Base-by-base conservation (phyloP, 2,888 invertebrate species). In the Xanthia togata region DNA sequence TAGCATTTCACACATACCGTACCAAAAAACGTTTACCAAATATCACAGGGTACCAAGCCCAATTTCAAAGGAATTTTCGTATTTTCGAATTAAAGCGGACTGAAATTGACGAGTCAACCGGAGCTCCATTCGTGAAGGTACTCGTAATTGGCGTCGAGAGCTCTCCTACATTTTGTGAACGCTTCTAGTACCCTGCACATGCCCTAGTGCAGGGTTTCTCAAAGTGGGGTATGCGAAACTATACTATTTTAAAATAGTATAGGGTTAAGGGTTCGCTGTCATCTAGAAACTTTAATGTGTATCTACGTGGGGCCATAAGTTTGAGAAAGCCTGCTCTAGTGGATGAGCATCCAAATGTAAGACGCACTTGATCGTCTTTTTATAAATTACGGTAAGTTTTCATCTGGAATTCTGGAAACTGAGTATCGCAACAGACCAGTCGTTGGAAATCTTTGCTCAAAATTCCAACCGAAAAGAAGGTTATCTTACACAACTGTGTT, bases 141-240 rank as follows among this genome's bases (percentile, higher is more conserved):
- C 81, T 81, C 62, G 60, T 74, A 62, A 59, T 64, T 73, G 86
- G 55, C 70, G 72, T 82, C 12, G 63, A 87, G 83, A 57, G 78
- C 73, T 67, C 80, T 85, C 55, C 64, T 53, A 41, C 55, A 67
- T 67, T 82, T 74, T 72, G 70, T 68, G 76, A 71, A 71, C 23
- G 74, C 38, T 63, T 78, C 65, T 57, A 76, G 80, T 76, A 47
- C 65, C 70, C 70, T 77, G 75, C 77, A 86, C 59, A 65, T 70
- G 81, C 44, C 44, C 44, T 64, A 83, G 35, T 81, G 38, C 38
- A 38, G 38, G 38, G 38, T 38, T 38, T 38, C 38, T 38, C 38
- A 38, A 38, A 38, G 6, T 38, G 38, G 38, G 38, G 38, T 38
- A 38, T 6, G 38, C 5, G 38, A 38, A 38, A 5, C 38, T n/a